Base-by-base conservation (phyloP, 1,140 invertebrate genomes). In the Triops longicaudatus region DNA sequence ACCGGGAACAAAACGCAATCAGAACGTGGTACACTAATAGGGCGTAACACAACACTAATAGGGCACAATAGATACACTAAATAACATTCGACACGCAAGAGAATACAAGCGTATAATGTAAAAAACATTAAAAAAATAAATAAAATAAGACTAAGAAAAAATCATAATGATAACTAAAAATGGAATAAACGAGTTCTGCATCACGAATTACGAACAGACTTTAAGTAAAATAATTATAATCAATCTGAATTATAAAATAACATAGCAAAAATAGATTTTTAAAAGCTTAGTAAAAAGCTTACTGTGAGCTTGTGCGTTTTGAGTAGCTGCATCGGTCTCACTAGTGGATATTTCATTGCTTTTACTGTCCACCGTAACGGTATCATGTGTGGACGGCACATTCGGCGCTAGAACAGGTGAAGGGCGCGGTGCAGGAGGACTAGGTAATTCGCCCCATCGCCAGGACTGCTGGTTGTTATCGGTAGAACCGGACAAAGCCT, bases 401-500 rank as follows among this genome's bases (percentile, higher is more conserved):
- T 26, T 42, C 26, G 2, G 44, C 26, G 50, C 41, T 1, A 41
- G 74, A 73, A 42, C 31, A 3, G 79, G 76, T 77, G 78, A 79
- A 14, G 79, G 76, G 4, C 78, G 80, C 50, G 79, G 80, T n/a
- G 79, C 82, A 42, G 78, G 74, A 22, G 82, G 81, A 78, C 83
- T 81, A 0, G 97, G 98, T 73, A 99, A 86, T 83, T 98, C 94
- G 31, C 98, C 98, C 98, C 98, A 99, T 80, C 93, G 90, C 98
- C 98, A 99, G 77, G 89, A 93, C 83, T 92, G 90, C 81, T 82
- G 88, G 84, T 82, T 84, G 78, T 83, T 81, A 71, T 42, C 44
- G 28, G 14, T 22, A 27, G 76, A n/a, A 12, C 26, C 73, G 37
- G 37, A 31, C 73, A 73, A 73, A 26, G 37, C 37, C 17, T 73